These are phyloP conservation scores for Poliocrania exsul DNA, from an alignment of 2,797 vertebrate species.

Conservation along the genomic window DNA sequence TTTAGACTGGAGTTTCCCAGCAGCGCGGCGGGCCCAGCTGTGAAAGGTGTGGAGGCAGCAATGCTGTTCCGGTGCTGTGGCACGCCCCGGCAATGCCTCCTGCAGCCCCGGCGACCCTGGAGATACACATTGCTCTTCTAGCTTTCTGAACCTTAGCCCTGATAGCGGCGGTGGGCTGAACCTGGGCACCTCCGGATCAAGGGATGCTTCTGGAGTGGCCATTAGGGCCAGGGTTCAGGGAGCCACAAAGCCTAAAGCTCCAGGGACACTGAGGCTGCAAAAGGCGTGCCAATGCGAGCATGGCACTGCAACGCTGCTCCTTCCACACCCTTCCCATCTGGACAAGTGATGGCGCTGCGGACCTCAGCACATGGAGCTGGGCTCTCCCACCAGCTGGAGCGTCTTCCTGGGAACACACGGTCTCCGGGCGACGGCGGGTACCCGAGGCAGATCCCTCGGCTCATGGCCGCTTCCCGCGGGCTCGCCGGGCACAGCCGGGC, in stretches of 20 bases:
- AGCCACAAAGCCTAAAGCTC: neutral
- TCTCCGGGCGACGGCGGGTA: fast-evolving
- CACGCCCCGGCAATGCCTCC: fast-evolving
- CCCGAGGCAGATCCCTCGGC: fast-evolving
- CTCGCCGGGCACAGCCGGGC: neutral
- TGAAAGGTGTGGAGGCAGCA: fast-evolving
- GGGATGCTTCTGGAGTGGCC: neutral
- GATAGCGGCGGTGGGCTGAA: fast-evolving
- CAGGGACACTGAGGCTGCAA: fast-evolving
- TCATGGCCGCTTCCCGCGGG: neutral
- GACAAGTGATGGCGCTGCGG: neutral
- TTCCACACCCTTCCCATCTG: neutral
- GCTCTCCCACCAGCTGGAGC: neutral
- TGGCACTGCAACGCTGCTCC: neutral
- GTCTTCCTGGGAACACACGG: fast-evolving
- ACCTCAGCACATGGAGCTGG: neutral
- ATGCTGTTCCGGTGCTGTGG: fast-evolving
- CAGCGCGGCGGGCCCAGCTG: fast-evolving
- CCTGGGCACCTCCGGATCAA: neutral
- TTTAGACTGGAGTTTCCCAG: neutral
- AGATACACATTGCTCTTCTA: fast-evolving
- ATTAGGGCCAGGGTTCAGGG: neutral
- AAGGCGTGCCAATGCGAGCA: neutral
- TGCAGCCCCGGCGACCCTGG: neutral
- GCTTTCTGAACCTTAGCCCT: neutral